A percentile compares a stretch with the other conserved stretches of the same genome.
Conservation (phyloP, 1,140 invertebrate species). For the Danaus melanippus region DNA sequence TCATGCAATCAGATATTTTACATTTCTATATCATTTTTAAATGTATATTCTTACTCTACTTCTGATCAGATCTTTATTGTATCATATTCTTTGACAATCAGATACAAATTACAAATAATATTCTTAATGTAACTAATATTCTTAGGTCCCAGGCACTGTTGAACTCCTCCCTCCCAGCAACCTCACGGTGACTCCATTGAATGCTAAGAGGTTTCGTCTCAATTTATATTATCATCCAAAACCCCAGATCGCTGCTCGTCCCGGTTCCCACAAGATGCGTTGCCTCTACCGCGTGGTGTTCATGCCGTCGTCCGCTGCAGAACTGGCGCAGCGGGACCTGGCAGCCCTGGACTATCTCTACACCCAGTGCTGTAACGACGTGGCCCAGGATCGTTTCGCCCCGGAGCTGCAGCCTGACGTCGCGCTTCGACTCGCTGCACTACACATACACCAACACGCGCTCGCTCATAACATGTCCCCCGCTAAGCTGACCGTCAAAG, state of each 20-base stretch:
- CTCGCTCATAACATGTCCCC: constrained; percentile 81
- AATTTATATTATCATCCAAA: neutral
- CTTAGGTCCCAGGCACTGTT: too few species aligned
- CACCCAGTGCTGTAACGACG: constrained; percentile 93
- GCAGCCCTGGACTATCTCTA: constrained; percentile 92
- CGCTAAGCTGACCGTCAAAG: constrained; percentile 87
- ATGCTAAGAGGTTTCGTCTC: too few species aligned
- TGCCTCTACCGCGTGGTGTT: constrained; percentile 92
- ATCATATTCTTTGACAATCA: too few species aligned
- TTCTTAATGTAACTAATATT: too few species aligned
- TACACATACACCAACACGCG: constrained; percentile 93
- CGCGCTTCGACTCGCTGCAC: constrained; percentile 85
- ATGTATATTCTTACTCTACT: too few species aligned
- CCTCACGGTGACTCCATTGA: too few species aligned
- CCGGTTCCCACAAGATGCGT: constrained; percentile 89
- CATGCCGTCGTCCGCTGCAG: constrained; percentile 87
- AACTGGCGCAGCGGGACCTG: constrained; percentile 85
- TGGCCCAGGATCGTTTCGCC: constrained; percentile 90
- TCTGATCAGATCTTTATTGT: too few species aligned
- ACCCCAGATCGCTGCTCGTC: constrained; percentile 86
- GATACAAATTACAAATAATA: too few species aligned
- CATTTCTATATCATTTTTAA: too few species aligned
- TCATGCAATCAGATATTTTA: too few species aligned
- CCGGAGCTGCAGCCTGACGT: constrained; percentile 92
- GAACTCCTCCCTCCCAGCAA: too few species aligned